Conservation (phyloP, 2,113 vertebrate genomes). For the Blennius ocellaris region DNA sequence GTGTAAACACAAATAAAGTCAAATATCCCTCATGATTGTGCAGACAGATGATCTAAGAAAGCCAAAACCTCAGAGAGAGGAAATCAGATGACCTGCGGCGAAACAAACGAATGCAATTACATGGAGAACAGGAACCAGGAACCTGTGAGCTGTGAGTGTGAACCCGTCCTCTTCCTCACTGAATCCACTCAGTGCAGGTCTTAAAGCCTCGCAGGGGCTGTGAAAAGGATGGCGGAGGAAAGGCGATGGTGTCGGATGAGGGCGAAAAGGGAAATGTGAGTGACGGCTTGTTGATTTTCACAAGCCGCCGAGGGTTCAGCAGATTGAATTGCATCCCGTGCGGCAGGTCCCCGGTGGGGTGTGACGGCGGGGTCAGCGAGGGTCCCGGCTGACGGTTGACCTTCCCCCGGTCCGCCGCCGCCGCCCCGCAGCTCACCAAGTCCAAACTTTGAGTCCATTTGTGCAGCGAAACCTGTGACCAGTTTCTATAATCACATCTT, state of each 20-base stretch:
- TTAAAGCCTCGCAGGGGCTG: slow-evolving; percentile 21
- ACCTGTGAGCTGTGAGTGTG: too few relatives aligned
- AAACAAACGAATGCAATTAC: too few relatives aligned
- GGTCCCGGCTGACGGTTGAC: slow-evolving; percentile 56
- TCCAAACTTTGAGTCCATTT: slow-evolving; percentile 30
- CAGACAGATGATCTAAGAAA: too few relatives aligned
- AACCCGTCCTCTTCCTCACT: too few relatives aligned
- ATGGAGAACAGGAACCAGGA: too few relatives aligned
- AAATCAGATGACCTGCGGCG: too few relatives aligned
- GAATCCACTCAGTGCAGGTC: slow-evolving; percentile 37
- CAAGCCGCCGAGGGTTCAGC: slow-evolving; percentile 40
- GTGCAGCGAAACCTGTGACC: not conserved
- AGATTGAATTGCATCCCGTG: slow-evolving; percentile 56
- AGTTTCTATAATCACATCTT: not conserved
- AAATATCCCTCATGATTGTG: too few relatives aligned
- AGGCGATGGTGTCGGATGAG: not conserved
- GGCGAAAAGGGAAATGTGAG: slow-evolving; percentile 35
- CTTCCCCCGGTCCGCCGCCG: slow-evolving; percentile 26
- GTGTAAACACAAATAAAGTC: too few relatives aligned
- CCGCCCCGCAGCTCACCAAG: slow-evolving; percentile 29
- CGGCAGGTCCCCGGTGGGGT: slow-evolving; percentile 54
- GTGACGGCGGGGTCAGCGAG: slow-evolving; percentile 44
- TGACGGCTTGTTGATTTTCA: slow-evolving; percentile 70
- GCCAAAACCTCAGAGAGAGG: too few relatives aligned
- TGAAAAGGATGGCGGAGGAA: slow-evolving; percentile 3